Evolutionary conservation across 1,140 invertebrate species (phyloP).

Genomic region (Zophobas morio): DNA sequence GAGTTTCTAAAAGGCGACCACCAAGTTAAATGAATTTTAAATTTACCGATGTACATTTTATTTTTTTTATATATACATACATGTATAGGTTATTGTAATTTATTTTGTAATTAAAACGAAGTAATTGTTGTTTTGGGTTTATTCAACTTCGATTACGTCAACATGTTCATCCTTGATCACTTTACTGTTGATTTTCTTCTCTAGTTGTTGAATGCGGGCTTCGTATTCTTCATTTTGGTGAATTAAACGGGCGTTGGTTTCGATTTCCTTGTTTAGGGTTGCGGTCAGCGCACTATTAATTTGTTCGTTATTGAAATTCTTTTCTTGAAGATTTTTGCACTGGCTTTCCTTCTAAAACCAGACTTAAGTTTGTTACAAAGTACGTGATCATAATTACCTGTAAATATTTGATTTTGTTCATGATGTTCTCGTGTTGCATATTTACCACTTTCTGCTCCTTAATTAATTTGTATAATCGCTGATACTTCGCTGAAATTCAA

Average conservation of each 20-base stretch:
- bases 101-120: conserved; percentile 26
- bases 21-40: conserved; percentile 13
- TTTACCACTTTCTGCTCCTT: not conserved
- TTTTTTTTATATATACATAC: conserved; percentile 27
- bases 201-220: not conserved
- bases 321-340: conserved; percentile 24
- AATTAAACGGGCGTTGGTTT: conserved; percentile 48
- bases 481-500: conserved; percentile 18
- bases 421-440: not conserved
- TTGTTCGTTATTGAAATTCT: conserved; percentile 32
- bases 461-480: conserved; percentile 5
- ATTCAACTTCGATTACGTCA: conserved; percentile 2
- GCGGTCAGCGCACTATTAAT: conserved; percentile 14
- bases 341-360: conserved; percentile 48
- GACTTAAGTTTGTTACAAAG: conserved; percentile 13
- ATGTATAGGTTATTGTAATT: conserved; percentile 35
- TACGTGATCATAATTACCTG: conserved; percentile 39
- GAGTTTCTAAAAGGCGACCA: conserved; percentile 54
- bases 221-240: conserved; percentile 26
- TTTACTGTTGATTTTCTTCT: conserved; percentile 15
- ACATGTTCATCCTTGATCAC: not conserved
- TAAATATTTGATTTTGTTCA: conserved; percentile 29
- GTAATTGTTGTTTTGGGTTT: conserved; percentile 14
- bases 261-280: conserved; percentile 36
- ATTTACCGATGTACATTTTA: conserved; percentile 11